Percentiles rank a stretch among this genome's conserved stretches.
These are phyloP conservation scores for Hesperia comma DNA, from an alignment of 2,888 invertebrate species.

Conservation along the genomic window DNA sequence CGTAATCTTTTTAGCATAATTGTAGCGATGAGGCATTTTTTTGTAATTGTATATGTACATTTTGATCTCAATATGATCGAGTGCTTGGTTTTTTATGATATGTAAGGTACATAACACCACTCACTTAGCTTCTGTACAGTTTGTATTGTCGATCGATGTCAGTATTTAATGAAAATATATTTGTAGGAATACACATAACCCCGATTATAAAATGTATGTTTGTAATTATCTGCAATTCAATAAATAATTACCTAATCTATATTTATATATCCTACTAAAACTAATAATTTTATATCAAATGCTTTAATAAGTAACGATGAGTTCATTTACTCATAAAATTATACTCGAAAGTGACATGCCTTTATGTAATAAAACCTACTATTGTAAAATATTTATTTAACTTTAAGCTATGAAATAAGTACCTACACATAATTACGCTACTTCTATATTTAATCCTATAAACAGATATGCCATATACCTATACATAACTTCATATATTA, in stretches of 20 bases:
- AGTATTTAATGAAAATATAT: conserved; percentile 51
- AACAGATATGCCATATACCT: conserved; percentile 10
- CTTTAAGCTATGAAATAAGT: conserved; percentile 12
- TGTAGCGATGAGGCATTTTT: conserved; percentile 56
- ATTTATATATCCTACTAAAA: background rate
- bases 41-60: conserved; percentile 76
- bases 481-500: background rate
- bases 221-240: conserved; percentile 15
- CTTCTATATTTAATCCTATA: conserved; percentile 17
- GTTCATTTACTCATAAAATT: background rate
- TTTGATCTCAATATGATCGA: conserved; percentile 83
- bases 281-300: conserved; percentile 4
- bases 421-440: conserved; percentile 3
- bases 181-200: conserved; percentile 23
- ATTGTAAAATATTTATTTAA: conserved; percentile 33
- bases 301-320: conserved; percentile 17
- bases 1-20: conserved; percentile 55
- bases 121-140: conserved; percentile 80
- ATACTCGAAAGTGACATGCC: conserved; percentile 10
- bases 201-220: background rate
- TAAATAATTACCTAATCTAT: conserved; percentile 4
- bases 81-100: conserved; percentile 72
- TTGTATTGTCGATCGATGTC: conserved; percentile 71
- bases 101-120: conserved; percentile 84
- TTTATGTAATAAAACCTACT: conserved; percentile 14